These are phyloP conservation scores for Irena cyanogastra DNA, from an alignment of 2,113 vertebrate genomes.

Conservation along the genomic window DNA sequence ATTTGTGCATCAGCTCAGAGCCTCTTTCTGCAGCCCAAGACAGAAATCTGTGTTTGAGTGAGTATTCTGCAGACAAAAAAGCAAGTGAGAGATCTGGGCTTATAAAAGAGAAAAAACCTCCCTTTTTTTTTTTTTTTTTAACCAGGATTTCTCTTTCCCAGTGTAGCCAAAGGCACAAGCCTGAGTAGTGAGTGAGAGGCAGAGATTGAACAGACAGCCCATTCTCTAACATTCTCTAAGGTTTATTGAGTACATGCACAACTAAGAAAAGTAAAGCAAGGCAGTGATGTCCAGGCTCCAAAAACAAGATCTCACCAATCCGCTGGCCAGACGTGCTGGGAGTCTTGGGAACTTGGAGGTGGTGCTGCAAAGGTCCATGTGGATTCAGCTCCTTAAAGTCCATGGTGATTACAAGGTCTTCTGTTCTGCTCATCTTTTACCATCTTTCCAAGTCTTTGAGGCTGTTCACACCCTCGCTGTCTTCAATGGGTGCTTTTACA, in stretches of 20 bases:
- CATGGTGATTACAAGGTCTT: neutral
- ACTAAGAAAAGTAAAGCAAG: neutral
- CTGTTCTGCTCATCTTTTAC: neutral
- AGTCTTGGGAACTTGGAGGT: neutral
- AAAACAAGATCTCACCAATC: slow-evolving; percentile 4
- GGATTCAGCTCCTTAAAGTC: slow-evolving; percentile 15
- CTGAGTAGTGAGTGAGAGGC: neutral
- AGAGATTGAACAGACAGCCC: neutral
- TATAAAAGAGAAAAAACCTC: neutral
- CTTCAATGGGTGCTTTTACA: neutral
- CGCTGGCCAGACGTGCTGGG: neutral
- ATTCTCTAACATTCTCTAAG: neutral
- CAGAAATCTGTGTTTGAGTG: neutral
- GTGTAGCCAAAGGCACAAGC: neutral
- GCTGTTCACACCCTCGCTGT: neutral
- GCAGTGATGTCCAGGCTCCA: neutral
- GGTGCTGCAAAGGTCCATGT: neutral
- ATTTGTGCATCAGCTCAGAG: neutral
- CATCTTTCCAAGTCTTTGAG: neutral
- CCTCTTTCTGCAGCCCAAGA: neutral
- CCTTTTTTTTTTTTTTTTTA: neutral
- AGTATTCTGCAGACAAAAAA: neutral
- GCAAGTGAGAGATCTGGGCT: neutral
- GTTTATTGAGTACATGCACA: slow-evolving; percentile 19
- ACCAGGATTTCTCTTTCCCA: neutral